phyloP scores from a whole-genome alignment of 2,888 invertebrate species.

The Brassicogethes aeneus region DNA sequence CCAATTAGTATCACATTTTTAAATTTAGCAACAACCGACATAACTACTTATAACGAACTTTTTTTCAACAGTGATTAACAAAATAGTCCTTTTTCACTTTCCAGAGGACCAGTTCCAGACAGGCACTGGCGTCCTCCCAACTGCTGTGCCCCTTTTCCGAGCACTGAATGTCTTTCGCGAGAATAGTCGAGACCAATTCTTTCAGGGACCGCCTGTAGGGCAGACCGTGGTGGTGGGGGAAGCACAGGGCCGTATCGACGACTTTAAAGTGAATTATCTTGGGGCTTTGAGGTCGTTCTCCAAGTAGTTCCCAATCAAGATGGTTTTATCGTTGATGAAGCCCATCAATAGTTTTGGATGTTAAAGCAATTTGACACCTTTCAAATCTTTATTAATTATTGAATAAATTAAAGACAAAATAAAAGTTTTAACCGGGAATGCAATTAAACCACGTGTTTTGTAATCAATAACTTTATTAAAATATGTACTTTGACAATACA shows the following conservation, averaged over 20 bases:
- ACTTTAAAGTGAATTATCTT: slow-evolving; percentile 74
- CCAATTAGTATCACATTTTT: too few species aligned
- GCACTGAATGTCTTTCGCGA: slow-evolving; percentile 76
- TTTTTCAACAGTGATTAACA: not conserved
- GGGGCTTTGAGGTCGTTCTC: slow-evolving; percentile 84
- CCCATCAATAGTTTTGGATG: too few species aligned
- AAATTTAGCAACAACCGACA: too few species aligned
- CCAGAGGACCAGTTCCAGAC: slow-evolving; percentile 81
- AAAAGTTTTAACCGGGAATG: too few species aligned
- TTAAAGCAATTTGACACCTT: too few species aligned
- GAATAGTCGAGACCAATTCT: slow-evolving; percentile 59
- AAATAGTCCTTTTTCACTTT: slow-evolving; percentile 52
- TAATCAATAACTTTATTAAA: not conserved
- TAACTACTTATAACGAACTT: not conserved
- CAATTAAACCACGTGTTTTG: not conserved
- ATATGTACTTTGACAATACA: not conserved
- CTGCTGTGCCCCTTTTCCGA: slow-evolving; percentile 77
- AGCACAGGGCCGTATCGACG: slow-evolving; percentile 84
- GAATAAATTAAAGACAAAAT: too few species aligned
- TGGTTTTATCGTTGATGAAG: slow-evolving; percentile 72
- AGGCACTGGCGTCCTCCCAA: slow-evolving; percentile 84
- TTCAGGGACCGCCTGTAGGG: slow-evolving; percentile 79
- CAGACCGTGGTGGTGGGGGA: slow-evolving; percentile 76
- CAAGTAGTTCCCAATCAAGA: slow-evolving; percentile 90
- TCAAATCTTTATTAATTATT: too few species aligned